These are phyloP conservation scores for Drosophila barbarae DNA, from an alignment of 2,888 invertebrate species.

Conservation along the genomic window DNA sequence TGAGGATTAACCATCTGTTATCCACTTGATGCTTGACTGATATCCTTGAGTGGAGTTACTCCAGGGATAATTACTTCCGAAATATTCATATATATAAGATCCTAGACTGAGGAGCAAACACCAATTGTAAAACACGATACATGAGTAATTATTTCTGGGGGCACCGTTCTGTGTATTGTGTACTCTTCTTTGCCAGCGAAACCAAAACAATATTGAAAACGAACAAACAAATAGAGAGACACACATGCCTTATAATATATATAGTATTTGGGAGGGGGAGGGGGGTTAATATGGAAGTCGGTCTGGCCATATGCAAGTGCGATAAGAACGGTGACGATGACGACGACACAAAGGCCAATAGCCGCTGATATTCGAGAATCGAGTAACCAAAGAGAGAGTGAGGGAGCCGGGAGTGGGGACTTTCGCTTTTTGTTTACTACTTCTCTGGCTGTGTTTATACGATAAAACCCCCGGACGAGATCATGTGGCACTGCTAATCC, in stretches of 20 bases:
- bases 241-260: slow-evolving; percentile 9
- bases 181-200: not conserved
- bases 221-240: slow-evolving; percentile 14
- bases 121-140: not conserved
- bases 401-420: slow-evolving; percentile 18
- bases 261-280: not conserved
- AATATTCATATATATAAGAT: not conserved
- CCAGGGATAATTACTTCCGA: not conserved
- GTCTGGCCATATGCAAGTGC: slow-evolving; percentile 39
- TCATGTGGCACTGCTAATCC: slow-evolving; percentile 46
- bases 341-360: slow-evolving; percentile 61
- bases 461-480: slow-evolving; percentile 25
- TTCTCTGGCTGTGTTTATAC: slow-evolving; percentile 3
- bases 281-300: slow-evolving; percentile 9
- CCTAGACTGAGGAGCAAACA: slow-evolving; percentile 1
- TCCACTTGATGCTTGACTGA: slow-evolving; percentile 2
- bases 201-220: slow-evolving; percentile 14
- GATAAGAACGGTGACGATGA: slow-evolving; percentile 62
- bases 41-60: slow-evolving; percentile 52
- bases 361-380: slow-evolving; percentile 51
- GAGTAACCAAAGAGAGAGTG: slow-evolving; percentile 6
- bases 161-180: not conserved
- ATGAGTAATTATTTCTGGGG: slow-evolving; percentile 5
- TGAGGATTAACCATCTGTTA: too few relatives aligned
- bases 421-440: slow-evolving; percentile 56